Base-by-base conservation (phyloP, 2,888 invertebrate species). In the Euzophera pinguis region DNA sequence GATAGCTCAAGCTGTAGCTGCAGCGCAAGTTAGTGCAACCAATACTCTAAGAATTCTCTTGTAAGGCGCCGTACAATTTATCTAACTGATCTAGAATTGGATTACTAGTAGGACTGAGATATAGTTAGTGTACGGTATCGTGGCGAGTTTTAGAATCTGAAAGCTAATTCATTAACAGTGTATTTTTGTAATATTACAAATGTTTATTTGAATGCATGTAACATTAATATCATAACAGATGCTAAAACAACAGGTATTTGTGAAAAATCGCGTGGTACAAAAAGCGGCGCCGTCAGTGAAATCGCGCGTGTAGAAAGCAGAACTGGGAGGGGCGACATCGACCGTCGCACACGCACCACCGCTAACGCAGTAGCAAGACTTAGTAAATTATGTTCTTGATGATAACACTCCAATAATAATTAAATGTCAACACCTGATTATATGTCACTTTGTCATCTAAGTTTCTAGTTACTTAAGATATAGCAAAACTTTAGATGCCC, bases 241-340 rank as follows among this genome's bases (percentile, higher is more conserved):
- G 77, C 62, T 73, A 73, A 80, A 71, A 73, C 58, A 56, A 58
- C 69, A 65, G 64, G 65, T 75, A 70, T 80, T 84, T 72, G 80
- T 82, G 76, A 79, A 83, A 84, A 85, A 78, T 84, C 67, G 80
- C 83, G 78, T 80, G 53, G 60, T 59, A 77, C 67, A 78, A 81
- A 79, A 78, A 77, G 71, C 63, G 52, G 61, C 75, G 73, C 70
- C 63, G 73, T 66, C 77, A 82, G 90, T 86, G 89, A 89, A 90
- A 90, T 87, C 86, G 87, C 84, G 83, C 86, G 81, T 83, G 80
- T 84, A 90, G 90, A 90, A 90, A 89, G 90, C 90, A 88, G 86
- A 88, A 84, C 85, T 80, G 75, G 81, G 80, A 78, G 84, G 84
- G 81, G 81, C 78, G 63, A 57, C 55, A 50, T 57, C 65, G 59